Evolutionary conservation across 1,140 invertebrate species (phyloP), one percentile per base, ranked within the genome.

Genomic region (Piezodorus guildinii): DNA sequence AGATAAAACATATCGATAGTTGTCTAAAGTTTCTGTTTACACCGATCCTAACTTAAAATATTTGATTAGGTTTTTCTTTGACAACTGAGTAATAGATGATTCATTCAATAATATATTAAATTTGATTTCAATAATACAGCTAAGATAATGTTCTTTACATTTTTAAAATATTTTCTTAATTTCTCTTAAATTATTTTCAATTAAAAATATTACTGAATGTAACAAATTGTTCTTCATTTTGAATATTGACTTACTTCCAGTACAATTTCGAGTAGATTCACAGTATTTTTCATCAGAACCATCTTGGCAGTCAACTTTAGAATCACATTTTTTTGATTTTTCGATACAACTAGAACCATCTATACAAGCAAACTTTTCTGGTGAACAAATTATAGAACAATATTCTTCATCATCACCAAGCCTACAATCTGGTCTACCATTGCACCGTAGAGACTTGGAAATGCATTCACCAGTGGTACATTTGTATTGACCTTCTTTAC

Each of bases 331-430:
- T 1, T 52, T 34, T 12, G 64, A 49, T 3, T 66, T 19, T 43
- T 67, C 67, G 9, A 73, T 64, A 62, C 72, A 73, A 39, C 68
- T 60, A 58, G 80, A 79, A 56, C 74, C 72, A 70, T 82, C 81
- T 21, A 72, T 70, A 71, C 84, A 85, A 62, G 76, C 75, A 72
- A 83, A 85, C 59, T 80, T 75, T 10, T 77, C 77, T 12, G 74
- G 69, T 0, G 72, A 71, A 73, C 81, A 83, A n/a, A 12, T 64
- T 27, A 6, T 17, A 43, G 10, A 52, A 68, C 70, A 84, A 63
- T 76, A 70, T 14, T 75, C 64, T 72, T 85, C 83, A 71, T 85
- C 83, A 54, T 81, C 82, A 49, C 78, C 79, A 67, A 77, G 74
- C 21, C 77, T 73, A 70, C 84, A 86, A 70, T 86, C 83, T 59